Percentiles rank a stretch among this genome's conserved stretches.
phyloP scores from a whole-genome alignment of 2,797 vertebrate species.

The Periophthalmus magnuspinnatus region DNA sequence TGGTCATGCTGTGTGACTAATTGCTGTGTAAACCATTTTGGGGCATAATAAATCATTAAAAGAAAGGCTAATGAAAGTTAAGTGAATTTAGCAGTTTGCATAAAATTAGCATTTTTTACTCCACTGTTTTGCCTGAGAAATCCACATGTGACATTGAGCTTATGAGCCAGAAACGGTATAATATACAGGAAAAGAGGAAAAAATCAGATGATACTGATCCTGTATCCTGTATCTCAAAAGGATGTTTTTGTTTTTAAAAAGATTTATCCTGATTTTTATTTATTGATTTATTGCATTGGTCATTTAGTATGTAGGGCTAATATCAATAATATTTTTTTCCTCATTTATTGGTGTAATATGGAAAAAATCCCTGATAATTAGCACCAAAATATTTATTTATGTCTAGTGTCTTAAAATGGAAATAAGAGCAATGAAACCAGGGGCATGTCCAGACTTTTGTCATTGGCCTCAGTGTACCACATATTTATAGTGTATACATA shows the following conservation, averaged over 20 bases:
- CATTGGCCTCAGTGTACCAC: too few species aligned
- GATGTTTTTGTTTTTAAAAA: background rate
- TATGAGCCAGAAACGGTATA: background rate
- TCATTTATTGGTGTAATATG: too few species aligned
- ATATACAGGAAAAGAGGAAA: background rate
- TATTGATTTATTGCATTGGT: background rate
- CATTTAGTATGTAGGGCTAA: background rate
- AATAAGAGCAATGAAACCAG: background rate
- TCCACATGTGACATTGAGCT: background rate
- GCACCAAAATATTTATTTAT: background rate
- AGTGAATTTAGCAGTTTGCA: slow-evolving; percentile 4
- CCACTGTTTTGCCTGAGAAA: background rate
- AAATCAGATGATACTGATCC: background rate
- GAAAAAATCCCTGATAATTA: too few species aligned
- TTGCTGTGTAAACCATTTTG: slow-evolving; percentile 1
- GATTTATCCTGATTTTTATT: background rate
- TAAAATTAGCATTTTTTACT: background rate
- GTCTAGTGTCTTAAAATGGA: background rate
- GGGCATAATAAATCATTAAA: slow-evolving; percentile 9
- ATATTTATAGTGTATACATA: too few species aligned
- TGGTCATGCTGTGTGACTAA: slow-evolving; percentile 7
- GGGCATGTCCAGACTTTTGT: too few species aligned
- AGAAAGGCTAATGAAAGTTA: slow-evolving; percentile 11
- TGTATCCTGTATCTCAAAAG: too few species aligned
- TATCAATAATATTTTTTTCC: background rate